Evolutionary conservation across 2,888 invertebrate species (phyloP), one percentile per base, ranked within the genome.

Genomic region (Hypolimnas misippus): DNA sequence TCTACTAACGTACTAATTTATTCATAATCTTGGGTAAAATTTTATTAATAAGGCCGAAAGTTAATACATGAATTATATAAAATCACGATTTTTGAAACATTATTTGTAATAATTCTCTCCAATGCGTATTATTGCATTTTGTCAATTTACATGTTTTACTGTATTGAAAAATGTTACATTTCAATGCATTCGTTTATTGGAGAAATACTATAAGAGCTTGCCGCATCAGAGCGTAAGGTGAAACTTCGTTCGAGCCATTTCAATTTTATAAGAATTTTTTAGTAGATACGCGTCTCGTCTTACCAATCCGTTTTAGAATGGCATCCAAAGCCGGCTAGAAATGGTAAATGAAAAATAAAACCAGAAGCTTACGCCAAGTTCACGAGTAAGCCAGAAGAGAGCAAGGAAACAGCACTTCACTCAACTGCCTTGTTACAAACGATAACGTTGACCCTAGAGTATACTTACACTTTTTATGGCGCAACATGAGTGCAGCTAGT

Each of bases 331-430:
- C 75, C 73, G 68, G 69, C 73, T 73, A 75, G 71, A 75, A 74
- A 76, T 76, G 68, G 73, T 75, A 77, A 81, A 83, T 75, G 77
- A 81, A 83, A 84, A 84, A 83, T 82, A 83, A 84, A 84, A 84
- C 77, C 72, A 56, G 53, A 61, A 57, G 68, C 67, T 69, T 72
- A 64, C 61, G 65, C 66, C 61, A 67, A 66, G 66, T 69, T 70
- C 62, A 56, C 61, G 64, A 67, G 71, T 71, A 72, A 74, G 71
- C 70, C 69, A 67, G 67, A 66, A 63, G 59, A 61, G 62, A 42
- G 52, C 44, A 38, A 58, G 68, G 66, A 65, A 57, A 65, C 44
- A 62, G 67, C 74, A 73, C 69, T 69, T 68, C 72, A 76, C 71
- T 70, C 70, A 73, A 71, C 74, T 73, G 74, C 70, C 74, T 76